Conservation (phyloP, 1,140 invertebrate species). For the Leptinotarsa defecta region DNA sequence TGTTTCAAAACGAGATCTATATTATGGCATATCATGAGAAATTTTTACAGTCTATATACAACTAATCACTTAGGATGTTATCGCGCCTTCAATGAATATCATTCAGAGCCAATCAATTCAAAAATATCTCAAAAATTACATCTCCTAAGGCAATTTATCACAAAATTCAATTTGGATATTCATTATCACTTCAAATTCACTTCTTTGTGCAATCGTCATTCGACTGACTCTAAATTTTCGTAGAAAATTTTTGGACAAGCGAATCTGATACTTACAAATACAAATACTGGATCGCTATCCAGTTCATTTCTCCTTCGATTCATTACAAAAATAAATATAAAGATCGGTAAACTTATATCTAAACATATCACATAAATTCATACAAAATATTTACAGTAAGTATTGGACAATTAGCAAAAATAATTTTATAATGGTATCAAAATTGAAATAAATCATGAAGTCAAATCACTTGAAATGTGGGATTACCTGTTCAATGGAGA, state of each 20-base stretch:
- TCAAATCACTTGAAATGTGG: too few relatives aligned
- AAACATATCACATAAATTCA: constrained; percentile 38
- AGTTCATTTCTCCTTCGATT: constrained; percentile 15
- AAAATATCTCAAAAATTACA: constrained; percentile 28
- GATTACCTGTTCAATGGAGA: too few relatives aligned
- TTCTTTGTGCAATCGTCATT: constrained; percentile 27
- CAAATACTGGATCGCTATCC: not conserved
- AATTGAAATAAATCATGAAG: too few relatives aligned
- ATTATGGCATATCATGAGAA: constrained; percentile 28
- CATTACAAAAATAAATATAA: constrained; percentile 40
- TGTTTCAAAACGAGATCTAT: constrained; percentile 26
- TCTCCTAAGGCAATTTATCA: constrained; percentile 35
- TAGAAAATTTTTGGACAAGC: not conserved
- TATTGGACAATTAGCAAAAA: not conserved
- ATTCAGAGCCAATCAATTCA: constrained; percentile 23
- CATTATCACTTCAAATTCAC: constrained; percentile 17
- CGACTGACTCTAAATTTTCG: not conserved
- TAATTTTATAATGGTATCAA: too few relatives aligned
- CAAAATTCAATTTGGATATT: constrained; percentile 29
- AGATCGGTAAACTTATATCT: constrained; percentile 26
- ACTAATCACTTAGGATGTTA: constrained; percentile 14
- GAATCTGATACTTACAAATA: constrained; percentile 1
- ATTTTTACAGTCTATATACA: constrained; percentile 35
- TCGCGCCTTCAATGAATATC: not conserved
- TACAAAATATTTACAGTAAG: constrained; percentile 38